These are phyloP conservation scores for Leptinotarsa defecta DNA, from an alignment of 1,140 invertebrate species.

Conservation along the genomic window DNA sequence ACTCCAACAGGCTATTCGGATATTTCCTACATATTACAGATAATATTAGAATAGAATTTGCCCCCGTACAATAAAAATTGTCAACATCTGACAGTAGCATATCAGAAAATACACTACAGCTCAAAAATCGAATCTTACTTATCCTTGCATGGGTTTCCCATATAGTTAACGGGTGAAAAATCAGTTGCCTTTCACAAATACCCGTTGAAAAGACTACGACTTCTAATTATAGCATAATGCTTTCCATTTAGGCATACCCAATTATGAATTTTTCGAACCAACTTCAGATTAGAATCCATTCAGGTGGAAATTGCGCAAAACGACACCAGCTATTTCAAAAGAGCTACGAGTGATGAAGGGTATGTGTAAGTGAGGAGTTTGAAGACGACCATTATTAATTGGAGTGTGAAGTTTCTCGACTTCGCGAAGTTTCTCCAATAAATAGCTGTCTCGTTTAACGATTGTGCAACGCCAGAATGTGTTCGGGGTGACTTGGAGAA, in stretches of 20 bases:
- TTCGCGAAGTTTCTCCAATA: not conserved
- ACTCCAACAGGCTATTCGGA: too few species aligned
- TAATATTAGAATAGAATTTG: too few species aligned
- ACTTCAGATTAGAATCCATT: not conserved
- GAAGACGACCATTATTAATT: conserved; percentile 3
- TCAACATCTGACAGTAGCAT: too few species aligned
- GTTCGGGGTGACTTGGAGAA: not conserved
- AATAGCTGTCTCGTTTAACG: not conserved
- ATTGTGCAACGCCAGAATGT: not conserved
- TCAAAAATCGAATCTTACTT: too few species aligned
- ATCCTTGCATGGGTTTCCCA: too few species aligned
- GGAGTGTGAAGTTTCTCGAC: conserved; percentile 2
- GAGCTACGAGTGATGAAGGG: not conserved
- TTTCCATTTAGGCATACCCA: not conserved
- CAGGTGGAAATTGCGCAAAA: conserved; percentile 1
- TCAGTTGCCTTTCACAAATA: too few species aligned
- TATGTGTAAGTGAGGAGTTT: not conserved
- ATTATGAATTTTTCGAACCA: not conserved
- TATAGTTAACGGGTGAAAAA: too few species aligned
- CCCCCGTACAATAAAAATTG: too few species aligned
- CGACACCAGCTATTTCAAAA: not conserved
- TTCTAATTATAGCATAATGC: not conserved
- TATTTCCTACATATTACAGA: too few species aligned
- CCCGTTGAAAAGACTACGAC: not conserved
- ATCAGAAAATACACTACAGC: too few species aligned